Percentiles rank a stretch among this genome's conserved stretches.
phyloP scores from a whole-genome alignment of 2,113 vertebrate species.

The Trematocara stigmaticum region DNA sequence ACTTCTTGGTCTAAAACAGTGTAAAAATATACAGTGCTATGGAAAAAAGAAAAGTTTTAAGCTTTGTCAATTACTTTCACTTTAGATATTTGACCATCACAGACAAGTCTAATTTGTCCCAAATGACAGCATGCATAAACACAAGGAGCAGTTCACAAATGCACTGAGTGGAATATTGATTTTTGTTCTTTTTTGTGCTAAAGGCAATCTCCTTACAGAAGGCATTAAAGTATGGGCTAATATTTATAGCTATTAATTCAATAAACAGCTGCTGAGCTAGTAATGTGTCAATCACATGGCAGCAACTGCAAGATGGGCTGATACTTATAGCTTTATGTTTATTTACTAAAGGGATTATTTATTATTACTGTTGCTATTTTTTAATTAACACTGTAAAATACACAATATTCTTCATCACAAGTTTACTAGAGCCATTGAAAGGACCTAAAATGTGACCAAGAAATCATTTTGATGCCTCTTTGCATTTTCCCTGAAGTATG shows the following conservation, averaged over 20 bases:
- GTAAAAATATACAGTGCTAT: background rate
- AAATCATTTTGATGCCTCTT: background rate
- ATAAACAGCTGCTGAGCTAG: background rate
- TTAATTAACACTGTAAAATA: background rate
- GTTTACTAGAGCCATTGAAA: background rate
- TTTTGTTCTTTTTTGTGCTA: background rate
- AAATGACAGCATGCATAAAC: background rate
- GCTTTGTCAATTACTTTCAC: background rate
- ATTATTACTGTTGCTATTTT: background rate
- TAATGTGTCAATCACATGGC: background rate
- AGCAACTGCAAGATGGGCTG: background rate
- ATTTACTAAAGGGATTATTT: background rate
- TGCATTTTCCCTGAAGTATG: background rate
- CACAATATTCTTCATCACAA: background rate
- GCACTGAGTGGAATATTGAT: background rate
- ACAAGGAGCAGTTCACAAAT: background rate
- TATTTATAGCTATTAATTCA: background rate
- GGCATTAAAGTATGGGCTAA: background rate
- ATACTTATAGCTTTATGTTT: background rate
- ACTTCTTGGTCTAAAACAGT: background rate
- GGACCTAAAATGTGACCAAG: background rate
- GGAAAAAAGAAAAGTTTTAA: background rate
- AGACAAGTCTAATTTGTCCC: background rate
- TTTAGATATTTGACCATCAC: background rate
- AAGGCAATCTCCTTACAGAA: background rate